Evolutionary conservation across 2,113 vertebrate species (phyloP).

Genomic region (Nicator chloris): DNA sequence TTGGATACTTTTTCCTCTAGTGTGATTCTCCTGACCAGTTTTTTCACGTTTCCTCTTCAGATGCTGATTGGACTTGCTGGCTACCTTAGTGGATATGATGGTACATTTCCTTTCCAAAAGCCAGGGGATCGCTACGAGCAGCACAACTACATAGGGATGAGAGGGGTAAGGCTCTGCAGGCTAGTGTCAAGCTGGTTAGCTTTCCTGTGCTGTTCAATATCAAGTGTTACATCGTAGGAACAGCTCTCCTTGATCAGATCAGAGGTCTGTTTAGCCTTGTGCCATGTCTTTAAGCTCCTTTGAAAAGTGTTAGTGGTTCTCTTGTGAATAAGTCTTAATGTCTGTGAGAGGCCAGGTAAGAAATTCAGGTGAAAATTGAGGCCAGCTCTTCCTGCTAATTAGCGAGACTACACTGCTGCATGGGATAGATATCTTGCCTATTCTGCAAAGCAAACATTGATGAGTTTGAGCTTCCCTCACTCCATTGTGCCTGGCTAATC

Average conservation of each 20-base stretch:
- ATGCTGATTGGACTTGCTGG: conserved; percentile 97
- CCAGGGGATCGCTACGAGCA: conserved; percentile 94
- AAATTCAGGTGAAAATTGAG: not conserved
- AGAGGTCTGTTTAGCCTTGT: not conserved
- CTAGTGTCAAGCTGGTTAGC: not conserved
- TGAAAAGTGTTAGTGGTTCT: not conserved
- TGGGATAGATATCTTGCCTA: not conserved
- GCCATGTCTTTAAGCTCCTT: not conserved
- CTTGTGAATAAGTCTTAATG: not conserved
- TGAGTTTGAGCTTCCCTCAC: not conserved
- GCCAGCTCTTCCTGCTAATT: not conserved
- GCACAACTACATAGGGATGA: conserved; percentile 93
- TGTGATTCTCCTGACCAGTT: not conserved
- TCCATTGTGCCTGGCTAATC: not conserved
- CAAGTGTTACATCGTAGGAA: not conserved
- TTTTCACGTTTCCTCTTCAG: conserved; percentile 64
- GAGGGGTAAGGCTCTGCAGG: conserved; percentile 83
- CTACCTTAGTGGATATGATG: conserved; percentile 92
- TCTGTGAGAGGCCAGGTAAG: not conserved
- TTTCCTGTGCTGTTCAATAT: not conserved
- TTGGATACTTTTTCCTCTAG: not conserved
- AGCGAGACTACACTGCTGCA: not conserved
- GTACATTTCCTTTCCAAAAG: conserved; percentile 92
- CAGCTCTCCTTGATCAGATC: not conserved
- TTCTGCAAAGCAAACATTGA: not conserved